Percentiles rank a stretch among this genome's conserved stretches.
Conservation (phyloP, 2,888 invertebrate species). For the Lycophotia porphyrea region DNA sequence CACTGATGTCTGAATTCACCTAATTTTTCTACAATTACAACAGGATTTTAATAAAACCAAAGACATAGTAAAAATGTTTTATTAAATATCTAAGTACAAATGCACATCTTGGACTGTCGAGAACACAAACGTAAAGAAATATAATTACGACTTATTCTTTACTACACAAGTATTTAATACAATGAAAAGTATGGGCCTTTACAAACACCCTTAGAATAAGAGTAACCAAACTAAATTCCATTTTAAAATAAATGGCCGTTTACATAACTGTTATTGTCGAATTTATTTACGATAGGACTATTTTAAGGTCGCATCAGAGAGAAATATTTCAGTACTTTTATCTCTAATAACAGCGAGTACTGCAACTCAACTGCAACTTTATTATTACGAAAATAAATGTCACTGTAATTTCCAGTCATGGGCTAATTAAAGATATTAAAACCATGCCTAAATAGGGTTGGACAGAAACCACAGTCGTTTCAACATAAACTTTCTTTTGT, state of each 20-base stretch:
- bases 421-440: no score
- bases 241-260: not conserved
- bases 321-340: not conserved
- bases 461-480: no score
- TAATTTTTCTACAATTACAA: not conserved
- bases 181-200: constrained; percentile 38
- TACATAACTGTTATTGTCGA: not conserved
- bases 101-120: constrained; percentile 44
- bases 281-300: not conserved
- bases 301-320: not conserved
- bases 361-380: not conserved
- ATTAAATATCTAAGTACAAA: constrained; percentile 64
- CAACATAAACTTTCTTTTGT: no score
- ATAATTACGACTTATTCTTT: constrained; percentile 41
- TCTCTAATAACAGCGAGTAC: not conserved
- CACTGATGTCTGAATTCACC: not conserved
- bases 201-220: constrained; percentile 35
- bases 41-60: constrained; percentile 21
- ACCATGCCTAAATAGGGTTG: no score
- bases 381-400: not conserved
- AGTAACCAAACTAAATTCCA: constrained; percentile 6
- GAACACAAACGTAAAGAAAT: constrained; percentile 40
- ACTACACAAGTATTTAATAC: constrained; percentile 51
- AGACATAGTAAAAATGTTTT: constrained; percentile 54
- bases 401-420: not conserved